These are phyloP conservation scores for Caerostris darwini DNA, from an alignment of 1,140 invertebrate genomes.

Conservation along the genomic window DNA sequence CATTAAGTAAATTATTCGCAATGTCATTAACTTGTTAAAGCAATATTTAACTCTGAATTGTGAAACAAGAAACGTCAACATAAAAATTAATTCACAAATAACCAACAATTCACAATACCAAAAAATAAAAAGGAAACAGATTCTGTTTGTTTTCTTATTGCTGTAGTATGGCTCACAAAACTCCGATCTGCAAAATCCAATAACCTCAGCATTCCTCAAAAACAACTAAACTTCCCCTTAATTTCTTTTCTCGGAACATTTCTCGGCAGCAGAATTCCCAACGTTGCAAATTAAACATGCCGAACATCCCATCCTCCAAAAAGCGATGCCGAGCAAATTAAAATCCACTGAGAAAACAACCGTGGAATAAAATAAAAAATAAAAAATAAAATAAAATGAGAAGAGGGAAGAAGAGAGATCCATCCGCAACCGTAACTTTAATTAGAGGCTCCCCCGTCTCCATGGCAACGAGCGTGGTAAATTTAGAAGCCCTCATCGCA, in stretches of 20 bases:
- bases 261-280: conserved; percentile 5
- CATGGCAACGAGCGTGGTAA: conserved; percentile 34
- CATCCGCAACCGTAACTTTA: conserved; percentile 40
- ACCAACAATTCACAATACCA: no score
- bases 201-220: conserved; percentile 6
- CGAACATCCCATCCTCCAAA: conserved; percentile 4
- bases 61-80: no score
- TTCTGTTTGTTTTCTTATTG: not conserved
- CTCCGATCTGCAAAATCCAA: conserved; percentile 10
- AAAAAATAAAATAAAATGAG: not conserved
- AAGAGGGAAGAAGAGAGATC: not conserved
- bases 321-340: conserved; percentile 25
- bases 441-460: not conserved
- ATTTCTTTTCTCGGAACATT: conserved; percentile 4
- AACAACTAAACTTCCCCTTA: conserved; percentile 24
- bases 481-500: conserved; percentile 48
- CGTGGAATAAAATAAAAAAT: not conserved
- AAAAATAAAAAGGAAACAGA: not conserved
- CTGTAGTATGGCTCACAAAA: not conserved
- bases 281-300: conserved; percentile 16
- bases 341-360: conserved; percentile 39
- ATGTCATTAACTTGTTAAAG: no score
- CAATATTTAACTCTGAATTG: no score
- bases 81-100: no score
- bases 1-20: no score